A percentile compares a stretch with the other conserved stretches of the same genome.
phyloP scores from a whole-genome alignment of 2,113 vertebrate genomes.

The Glareola pratincola region DNA sequence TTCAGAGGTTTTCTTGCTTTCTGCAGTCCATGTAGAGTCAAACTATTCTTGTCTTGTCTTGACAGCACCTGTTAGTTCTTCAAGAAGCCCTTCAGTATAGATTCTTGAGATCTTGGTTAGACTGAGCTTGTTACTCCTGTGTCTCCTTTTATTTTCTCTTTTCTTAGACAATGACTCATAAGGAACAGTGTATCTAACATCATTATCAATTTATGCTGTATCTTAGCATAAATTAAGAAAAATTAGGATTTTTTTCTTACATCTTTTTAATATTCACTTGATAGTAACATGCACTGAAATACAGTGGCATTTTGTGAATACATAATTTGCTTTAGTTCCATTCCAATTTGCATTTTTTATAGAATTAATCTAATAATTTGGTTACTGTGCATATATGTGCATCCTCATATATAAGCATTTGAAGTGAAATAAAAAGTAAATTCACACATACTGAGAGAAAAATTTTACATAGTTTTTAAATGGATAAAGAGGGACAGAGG shows the following conservation, averaged over 20 bases:
- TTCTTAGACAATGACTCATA: not conserved
- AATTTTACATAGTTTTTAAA: not conserved
- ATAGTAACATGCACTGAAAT: not conserved
- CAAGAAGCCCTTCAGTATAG: not conserved
- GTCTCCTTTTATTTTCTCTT: not conserved
- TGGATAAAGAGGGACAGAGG: not conserved
- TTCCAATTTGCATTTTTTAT: not conserved
- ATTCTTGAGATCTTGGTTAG: not conserved
- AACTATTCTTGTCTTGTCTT: not conserved
- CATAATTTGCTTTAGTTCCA: not conserved
- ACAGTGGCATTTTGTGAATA: not conserved
- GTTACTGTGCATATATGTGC: not conserved
- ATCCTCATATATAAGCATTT: not conserved
- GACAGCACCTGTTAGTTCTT: not conserved
- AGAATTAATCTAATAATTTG: not conserved
- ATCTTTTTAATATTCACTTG: not conserved
- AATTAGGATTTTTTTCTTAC: not conserved
- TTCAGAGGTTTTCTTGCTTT: not conserved
- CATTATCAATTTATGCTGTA: not conserved
- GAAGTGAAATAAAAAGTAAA: not conserved
- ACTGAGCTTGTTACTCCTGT: not conserved
- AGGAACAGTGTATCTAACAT: not conserved
- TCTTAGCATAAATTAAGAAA: not conserved
- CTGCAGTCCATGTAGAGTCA: not conserved
- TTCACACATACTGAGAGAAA: not conserved